These are phyloP conservation scores for Trichogramma pretiosum DNA, from an alignment of 1,140 invertebrate species.

Conservation along the genomic window DNA sequence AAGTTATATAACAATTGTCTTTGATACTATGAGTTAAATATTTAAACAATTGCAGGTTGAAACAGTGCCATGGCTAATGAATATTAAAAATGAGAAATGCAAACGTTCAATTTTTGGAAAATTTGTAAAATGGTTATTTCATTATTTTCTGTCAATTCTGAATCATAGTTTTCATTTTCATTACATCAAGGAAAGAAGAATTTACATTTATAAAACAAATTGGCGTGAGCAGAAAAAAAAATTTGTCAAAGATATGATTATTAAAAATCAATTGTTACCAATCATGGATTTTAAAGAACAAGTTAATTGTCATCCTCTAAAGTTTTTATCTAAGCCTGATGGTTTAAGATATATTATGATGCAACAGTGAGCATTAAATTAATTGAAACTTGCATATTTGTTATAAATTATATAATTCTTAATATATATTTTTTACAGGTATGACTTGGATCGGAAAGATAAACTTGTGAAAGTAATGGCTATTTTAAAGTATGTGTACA, in stretches of 20 bases:
- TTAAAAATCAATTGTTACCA: background rate
- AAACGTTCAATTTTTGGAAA: slow-evolving; percentile 1
- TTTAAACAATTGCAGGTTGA: slow-evolving; percentile 1
- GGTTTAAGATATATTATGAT: background rate
- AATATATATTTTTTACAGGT: slow-evolving; percentile 4
- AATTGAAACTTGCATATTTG: too few species aligned
- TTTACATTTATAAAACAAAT: slow-evolving; percentile 3
- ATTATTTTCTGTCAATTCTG: slow-evolving; percentile 3
- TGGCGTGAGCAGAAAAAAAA: slow-evolving; percentile 1
- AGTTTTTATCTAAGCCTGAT: background rate
- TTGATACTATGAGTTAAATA: background rate
- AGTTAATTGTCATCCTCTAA: slow-evolving; percentile 1
- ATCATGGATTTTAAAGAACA: background rate
- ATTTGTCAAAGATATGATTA: slow-evolving; percentile 1
- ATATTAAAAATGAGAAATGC: background rate
- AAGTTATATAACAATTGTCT: background rate
- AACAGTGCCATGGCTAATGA: slow-evolving; percentile 2
- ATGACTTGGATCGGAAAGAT: background rate
- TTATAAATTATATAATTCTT: background rate
- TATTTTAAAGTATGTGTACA: slow-evolving; percentile 2
- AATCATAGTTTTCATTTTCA: background rate
- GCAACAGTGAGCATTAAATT: too few species aligned
- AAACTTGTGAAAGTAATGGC: background rate
- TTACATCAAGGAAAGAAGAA: background rate
- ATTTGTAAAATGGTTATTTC: slow-evolving; percentile 12